Conservation (phyloP, 2,888 invertebrate genomes). For the Ormyrus nitidulus region DNA sequence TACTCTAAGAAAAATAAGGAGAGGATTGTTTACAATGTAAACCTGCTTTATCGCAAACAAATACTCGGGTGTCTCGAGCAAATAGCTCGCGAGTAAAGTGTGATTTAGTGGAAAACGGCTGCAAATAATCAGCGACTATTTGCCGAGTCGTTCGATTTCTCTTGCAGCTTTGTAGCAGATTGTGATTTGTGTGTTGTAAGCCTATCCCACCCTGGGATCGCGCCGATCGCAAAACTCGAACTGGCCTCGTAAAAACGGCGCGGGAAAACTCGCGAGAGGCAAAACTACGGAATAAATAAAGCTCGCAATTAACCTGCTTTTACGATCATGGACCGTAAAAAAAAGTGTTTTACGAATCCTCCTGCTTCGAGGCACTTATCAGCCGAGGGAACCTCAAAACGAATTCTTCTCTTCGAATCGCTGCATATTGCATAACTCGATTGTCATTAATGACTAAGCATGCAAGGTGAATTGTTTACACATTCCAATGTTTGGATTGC, state of each 20-base stretch:
- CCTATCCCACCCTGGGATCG: too few species aligned
- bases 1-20: neutral
- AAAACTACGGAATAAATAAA: constrained; percentile 54
- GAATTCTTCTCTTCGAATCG: too few species aligned
- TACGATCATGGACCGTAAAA: constrained; percentile 54
- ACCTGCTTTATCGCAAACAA: neutral
- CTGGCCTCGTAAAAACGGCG: constrained; percentile 4
- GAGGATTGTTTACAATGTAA: neutral
- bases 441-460: too few species aligned
- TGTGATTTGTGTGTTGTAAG: constrained; percentile 12
- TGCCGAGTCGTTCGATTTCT: constrained; percentile 20
- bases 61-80: too few species aligned
- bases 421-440: too few species aligned
- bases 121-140: constrained; percentile 18
- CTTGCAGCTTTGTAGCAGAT: neutral
- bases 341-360: constrained; percentile 51
- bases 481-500: too few species aligned
- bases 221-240: constrained; percentile 11
- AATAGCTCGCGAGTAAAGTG: too few species aligned
- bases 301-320: constrained; percentile 57
- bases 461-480: too few species aligned
- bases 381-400: too few species aligned
- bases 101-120: neutral
- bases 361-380: too few species aligned
- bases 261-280: constrained; percentile 7